Percentiles rank a stretch among this genome's conserved stretches.
phyloP scores from a whole-genome alignment of 2,888 invertebrate species.

The Agrypnus murinus region DNA sequence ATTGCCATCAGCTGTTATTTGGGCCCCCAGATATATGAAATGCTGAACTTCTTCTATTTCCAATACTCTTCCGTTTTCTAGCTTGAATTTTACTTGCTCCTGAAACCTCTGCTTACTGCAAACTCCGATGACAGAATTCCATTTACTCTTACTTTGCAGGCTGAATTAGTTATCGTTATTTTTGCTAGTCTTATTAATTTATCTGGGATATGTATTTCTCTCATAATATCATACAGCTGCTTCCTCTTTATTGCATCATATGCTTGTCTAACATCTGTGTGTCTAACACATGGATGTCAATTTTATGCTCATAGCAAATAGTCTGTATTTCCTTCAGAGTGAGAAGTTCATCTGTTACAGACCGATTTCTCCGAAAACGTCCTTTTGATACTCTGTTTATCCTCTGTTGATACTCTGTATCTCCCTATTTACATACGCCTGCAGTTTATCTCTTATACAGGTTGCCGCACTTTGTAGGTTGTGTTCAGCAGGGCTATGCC shows the following conservation, averaged over 20 bases:
- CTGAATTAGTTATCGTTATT: constrained; percentile 11
- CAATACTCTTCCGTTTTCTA: not conserved
- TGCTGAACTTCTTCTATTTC: constrained; percentile 12
- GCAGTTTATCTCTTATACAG: not conserved
- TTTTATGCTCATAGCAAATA: constrained; percentile 4
- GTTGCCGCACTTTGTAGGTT: constrained; percentile 5
- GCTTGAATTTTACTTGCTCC: not conserved
- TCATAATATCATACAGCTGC: not conserved
- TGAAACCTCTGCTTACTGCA: constrained; percentile 6
- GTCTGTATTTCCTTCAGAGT: not conserved
- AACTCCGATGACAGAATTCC: constrained; percentile 5
- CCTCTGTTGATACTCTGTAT: too few relatives aligned
- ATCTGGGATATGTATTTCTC: constrained; percentile 10
- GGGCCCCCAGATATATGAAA: constrained; percentile 8
- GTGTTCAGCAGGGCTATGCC: constrained; percentile 1
- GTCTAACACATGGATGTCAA: not conserved
- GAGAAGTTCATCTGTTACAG: too few relatives aligned
- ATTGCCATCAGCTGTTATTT: constrained; percentile 9
- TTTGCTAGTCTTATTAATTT: not conserved
- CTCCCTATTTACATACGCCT: not conserved
- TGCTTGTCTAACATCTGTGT: constrained; percentile 10
- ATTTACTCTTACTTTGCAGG: constrained; percentile 6
- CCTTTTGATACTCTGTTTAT: too few relatives aligned
- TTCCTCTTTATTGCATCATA: not conserved
- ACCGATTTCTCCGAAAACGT: not conserved